Evolutionary conservation across 2,113 vertebrate genomes (phyloP), one percentile per base, ranked within the genome.

Genomic region (Lethenteron reissneri): DNA sequence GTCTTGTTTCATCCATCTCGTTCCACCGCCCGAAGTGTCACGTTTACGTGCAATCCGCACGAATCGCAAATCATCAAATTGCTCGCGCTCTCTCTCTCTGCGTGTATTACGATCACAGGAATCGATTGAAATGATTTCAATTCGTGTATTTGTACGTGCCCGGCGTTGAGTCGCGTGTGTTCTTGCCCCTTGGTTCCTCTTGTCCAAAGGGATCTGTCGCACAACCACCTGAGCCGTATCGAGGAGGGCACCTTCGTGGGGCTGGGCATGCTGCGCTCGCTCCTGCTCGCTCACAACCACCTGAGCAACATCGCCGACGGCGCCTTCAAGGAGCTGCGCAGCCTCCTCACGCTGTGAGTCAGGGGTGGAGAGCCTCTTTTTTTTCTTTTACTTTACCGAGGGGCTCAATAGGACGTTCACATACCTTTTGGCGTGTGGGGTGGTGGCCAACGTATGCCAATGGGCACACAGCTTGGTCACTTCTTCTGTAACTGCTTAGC

Each of bases 281-380:
- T 99, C 71, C 88, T 94, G 78, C 78, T 99, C 78, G 85, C 87
- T 59, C 88, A 97, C 76, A 99, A 97, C 79, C 79, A 73, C 72
- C 85, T 99, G 74, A 88, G 82, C 78, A 88, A 97, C 75, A 79
- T 99, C 74, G 91, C 86, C 58, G 92, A 94, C 72, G 88, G 88
- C 70, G 90, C 92, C 8, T 99, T 99, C 73, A 80, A 82, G 59
- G 82, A 84, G 71, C 84, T 99, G 76, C 77, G 83, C 62, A 90
- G 83, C 76, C 84, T 95, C 70, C 86, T 78, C 69, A 85, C 81
- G 15, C 76, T 99, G 94, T 99, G 80, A 94, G 90, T 90, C n/a
- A 68, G n/a, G 10, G 64, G 41, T 41, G 41, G 3, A 41, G 41
- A 41, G 41, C 41, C 41, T 41, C 41, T 41, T 41, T 41, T 41